phyloP scores from a whole-genome alignment of 2,888 invertebrate genomes.

The Agrotis clavis region DNA sequence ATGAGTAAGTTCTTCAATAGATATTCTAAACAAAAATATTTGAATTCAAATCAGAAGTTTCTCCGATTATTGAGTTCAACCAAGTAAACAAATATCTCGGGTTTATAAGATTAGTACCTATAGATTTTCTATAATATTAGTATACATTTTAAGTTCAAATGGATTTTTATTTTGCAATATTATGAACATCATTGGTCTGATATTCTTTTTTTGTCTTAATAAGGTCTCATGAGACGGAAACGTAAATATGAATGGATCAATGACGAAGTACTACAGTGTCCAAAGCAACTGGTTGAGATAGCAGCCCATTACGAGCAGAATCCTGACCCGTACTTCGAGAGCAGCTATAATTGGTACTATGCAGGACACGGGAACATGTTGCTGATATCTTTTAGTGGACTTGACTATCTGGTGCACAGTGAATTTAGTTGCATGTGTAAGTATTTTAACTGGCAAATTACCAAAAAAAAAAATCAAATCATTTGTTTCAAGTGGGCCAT shows the following conservation, averaged over 20 bases:
- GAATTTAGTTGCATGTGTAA: constrained; percentile 82
- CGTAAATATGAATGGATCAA: constrained; percentile 72
- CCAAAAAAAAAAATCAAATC: no score
- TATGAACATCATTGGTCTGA: no score
- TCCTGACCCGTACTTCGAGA: constrained; percentile 83
- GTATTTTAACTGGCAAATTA: no score
- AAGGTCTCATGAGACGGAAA: constrained; percentile 55
- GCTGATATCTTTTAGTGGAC: constrained; percentile 72
- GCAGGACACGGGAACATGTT: constrained; percentile 85
- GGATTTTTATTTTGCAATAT: no score
- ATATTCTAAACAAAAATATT: no score
- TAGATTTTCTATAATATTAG: neutral
- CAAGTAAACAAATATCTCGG: no score
- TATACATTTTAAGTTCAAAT: neutral
- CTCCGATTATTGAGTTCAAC: no score
- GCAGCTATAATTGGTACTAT: constrained; percentile 87
- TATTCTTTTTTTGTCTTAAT: neutral
- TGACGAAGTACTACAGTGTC: constrained; percentile 82
- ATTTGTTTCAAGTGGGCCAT: no score
- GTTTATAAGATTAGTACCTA: no score
- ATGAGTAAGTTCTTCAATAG: constrained; percentile 67
- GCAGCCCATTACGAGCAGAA: constrained; percentile 81
- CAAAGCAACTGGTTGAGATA: constrained; percentile 79
- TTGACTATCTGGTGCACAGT: constrained; percentile 82
- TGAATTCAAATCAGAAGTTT: no score